Conservation (phyloP, 1,140 invertebrate genomes). For the Danaus plexippus region DNA sequence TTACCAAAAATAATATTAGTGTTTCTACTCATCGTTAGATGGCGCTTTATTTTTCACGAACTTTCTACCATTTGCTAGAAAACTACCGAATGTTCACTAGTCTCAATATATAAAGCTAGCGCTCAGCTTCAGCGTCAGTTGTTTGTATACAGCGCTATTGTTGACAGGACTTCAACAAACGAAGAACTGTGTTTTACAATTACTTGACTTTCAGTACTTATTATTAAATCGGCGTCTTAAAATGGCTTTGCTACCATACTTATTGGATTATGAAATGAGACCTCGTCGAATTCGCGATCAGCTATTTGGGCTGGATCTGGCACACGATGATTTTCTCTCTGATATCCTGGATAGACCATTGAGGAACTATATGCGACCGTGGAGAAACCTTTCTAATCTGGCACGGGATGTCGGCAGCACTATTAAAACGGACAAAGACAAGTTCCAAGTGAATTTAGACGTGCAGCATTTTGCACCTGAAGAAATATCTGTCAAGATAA, state of each 20-base stretch:
- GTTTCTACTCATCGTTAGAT: conserved; percentile 4
- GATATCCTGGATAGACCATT: conserved; percentile 44
- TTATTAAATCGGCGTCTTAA: conserved; percentile 3
- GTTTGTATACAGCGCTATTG: conserved; percentile 23
- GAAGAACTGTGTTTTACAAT: not conserved
- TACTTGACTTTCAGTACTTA: not conserved
- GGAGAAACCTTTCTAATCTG: conserved; percentile 38
- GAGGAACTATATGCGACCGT: conserved; percentile 39
- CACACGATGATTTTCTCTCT: conserved; percentile 40
- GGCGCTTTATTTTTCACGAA: conserved; percentile 18
- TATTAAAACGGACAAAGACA: conserved; percentile 53
- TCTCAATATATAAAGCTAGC: conserved; percentile 35
- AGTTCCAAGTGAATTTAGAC: conserved; percentile 81
- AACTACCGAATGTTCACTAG: conserved; percentile 9
- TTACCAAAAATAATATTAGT: not conserved
- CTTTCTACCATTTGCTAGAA: conserved; percentile 29
- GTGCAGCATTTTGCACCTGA: conserved; percentile 89
- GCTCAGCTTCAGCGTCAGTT: conserved; percentile 17
- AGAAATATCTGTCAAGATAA: conserved; percentile 86
- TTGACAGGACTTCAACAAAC: not conserved
- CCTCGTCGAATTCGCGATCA: conserved; percentile 40
- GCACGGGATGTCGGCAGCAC: conserved; percentile 45
- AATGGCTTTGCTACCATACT: conserved; percentile 53
- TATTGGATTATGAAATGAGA: conserved; percentile 42
- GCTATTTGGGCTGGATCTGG: conserved; percentile 43